These are phyloP conservation scores for Hystrix cristata DNA, from an alignment of 2,113 vertebrate species.

Conservation along the genomic window DNA sequence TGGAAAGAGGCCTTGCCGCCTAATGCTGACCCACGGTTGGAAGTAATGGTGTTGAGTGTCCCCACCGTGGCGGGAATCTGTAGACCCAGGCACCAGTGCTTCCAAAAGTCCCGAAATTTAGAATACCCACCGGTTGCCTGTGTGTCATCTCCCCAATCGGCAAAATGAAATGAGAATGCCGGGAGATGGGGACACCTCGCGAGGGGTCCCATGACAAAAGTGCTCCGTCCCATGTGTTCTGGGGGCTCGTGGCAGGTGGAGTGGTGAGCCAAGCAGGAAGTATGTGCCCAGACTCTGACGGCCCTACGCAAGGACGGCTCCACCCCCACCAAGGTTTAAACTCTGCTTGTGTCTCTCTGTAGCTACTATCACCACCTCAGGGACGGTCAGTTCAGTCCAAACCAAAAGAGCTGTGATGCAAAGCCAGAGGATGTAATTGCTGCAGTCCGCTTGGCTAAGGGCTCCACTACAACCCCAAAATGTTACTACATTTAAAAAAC, in stretches of 20 bases:
- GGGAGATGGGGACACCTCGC: background rate
- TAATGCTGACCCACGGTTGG: background rate
- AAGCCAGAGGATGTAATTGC: background rate
- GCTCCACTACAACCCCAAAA: background rate
- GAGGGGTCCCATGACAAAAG: background rate
- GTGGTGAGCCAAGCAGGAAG: background rate
- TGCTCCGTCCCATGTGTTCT: background rate
- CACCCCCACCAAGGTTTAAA: background rate
- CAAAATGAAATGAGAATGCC: background rate
- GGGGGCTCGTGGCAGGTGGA: background rate
- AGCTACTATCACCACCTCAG: background rate
- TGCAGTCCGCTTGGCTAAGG: background rate
- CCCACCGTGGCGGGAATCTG: background rate
- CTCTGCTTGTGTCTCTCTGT: background rate
- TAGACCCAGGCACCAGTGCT: background rate
- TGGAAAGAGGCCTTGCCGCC: slow-evolving; percentile 34
- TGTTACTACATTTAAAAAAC: background rate
- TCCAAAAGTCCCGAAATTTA: background rate
- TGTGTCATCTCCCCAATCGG: background rate
- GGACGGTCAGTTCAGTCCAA: background rate
- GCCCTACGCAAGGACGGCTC: accelerated
- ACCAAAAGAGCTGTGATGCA: background rate
- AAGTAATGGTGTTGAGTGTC: background rate
- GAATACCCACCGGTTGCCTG: background rate
- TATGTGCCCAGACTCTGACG: accelerated